Conservation (phyloP, 2,888 invertebrate species). For the Andricus quercusramuli region DNA sequence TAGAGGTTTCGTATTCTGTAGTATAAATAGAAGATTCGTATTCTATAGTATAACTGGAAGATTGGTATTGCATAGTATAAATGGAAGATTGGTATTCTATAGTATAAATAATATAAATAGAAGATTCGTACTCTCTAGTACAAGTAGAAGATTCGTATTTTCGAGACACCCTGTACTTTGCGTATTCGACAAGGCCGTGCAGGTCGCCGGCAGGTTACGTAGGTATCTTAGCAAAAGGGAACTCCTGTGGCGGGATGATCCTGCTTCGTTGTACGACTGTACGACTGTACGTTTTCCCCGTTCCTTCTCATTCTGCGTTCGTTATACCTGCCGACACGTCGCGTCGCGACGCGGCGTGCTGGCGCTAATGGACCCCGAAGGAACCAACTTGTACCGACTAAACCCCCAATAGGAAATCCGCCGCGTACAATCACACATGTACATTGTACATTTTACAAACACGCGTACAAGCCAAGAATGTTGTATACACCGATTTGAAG, state of each 20-base stretch:
- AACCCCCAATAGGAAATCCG: constrained; percentile 28
- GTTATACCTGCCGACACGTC: constrained; percentile 47
- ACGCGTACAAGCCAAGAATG: constrained; percentile 33
- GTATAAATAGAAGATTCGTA: too few species aligned
- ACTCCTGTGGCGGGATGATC: constrained; percentile 54
- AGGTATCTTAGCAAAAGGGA: constrained; percentile 52
- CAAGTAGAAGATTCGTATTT: constrained; percentile 19
- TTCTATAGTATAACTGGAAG: too few species aligned
- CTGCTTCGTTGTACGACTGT: constrained; percentile 46
- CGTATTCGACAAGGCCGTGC: constrained; percentile 50
- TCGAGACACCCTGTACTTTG: constrained; percentile 44
- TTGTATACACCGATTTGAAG: constrained; percentile 29
- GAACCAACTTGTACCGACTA: neutral
- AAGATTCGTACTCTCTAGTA: neutral
- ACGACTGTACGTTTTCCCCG: constrained; percentile 43
- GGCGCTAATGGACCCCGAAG: constrained; percentile 54
- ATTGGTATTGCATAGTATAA: too few species aligned
- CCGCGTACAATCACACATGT: neutral
- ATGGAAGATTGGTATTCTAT: too few species aligned
- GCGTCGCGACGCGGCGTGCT: constrained; percentile 54
- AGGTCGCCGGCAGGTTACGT: constrained; percentile 53
- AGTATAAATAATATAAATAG: too few species aligned
- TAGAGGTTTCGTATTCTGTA: too few species aligned
- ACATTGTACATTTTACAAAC: neutral
- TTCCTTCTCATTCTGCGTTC: constrained; percentile 51